A percentile compares a stretch with the other conserved stretches of the same genome.
These are phyloP conservation scores for Pipistrellus pipistrellus DNA, from an alignment of 2,797 vertebrate species.

Conservation along the genomic window DNA sequence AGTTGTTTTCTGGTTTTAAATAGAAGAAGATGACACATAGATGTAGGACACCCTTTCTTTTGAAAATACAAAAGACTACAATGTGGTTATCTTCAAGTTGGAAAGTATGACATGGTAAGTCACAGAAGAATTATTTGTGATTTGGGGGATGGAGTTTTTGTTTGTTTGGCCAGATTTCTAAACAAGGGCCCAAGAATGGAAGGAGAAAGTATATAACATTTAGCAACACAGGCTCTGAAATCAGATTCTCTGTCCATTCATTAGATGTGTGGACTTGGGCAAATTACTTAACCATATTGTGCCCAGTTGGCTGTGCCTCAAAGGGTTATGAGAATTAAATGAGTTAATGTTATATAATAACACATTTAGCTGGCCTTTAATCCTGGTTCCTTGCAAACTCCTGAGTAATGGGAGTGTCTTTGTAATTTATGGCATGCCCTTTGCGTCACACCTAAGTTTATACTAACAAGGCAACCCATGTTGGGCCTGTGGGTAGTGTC, in stretches of 20 bases:
- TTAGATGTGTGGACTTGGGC: not conserved
- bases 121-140: not conserved
- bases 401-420: not conserved
- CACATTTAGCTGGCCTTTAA: not conserved
- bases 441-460: not conserved
- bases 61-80: constrained; percentile 9
- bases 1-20: constrained; percentile 11
- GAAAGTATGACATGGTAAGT: not conserved
- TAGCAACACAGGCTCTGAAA: not conserved
- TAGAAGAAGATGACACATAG: not conserved
- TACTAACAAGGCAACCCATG: not conserved
- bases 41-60: constrained; percentile 23
- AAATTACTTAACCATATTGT: not conserved
- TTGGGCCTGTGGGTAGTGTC: not conserved
- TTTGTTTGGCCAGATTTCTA: constrained; percentile 27
- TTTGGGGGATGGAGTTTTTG: not conserved
- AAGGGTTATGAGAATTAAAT: not conserved
- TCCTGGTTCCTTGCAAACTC: not conserved
- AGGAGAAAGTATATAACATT: not conserved
- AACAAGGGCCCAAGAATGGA: not conserved
- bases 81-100: not conserved
- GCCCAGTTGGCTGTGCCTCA: not conserved
- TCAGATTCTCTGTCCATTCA: not conserved
- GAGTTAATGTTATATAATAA: constrained; percentile 10
- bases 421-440: not conserved